Evolutionary conservation across 2,888 invertebrate genomes (phyloP).

Genomic region (Cheilosia pagana): DNA sequence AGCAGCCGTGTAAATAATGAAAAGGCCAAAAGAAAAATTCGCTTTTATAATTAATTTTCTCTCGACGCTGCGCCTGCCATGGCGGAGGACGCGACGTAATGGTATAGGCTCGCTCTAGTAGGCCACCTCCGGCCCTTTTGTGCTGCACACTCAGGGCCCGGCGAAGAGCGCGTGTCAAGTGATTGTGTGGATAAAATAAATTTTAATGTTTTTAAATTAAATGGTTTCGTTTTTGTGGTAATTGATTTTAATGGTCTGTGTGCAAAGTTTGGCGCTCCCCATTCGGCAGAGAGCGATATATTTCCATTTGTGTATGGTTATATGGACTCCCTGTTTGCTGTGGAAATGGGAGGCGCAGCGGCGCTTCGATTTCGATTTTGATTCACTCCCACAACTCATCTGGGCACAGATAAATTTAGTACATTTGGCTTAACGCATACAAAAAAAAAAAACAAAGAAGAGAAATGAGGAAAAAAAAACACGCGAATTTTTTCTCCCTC

Average conservation of each 20-base stretch:
- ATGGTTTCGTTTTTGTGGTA: slow-evolving; percentile 77
- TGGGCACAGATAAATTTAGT: slow-evolving; percentile 74
- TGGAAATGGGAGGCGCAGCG: slow-evolving; percentile 60
- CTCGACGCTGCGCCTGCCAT: slow-evolving; percentile 37
- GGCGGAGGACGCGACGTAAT: slow-evolving; percentile 3
- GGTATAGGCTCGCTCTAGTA: slow-evolving; percentile 26
- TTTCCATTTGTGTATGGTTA: slow-evolving; percentile 57
- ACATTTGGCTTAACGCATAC: slow-evolving; percentile 72
- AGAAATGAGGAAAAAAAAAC: slow-evolving; percentile 36
- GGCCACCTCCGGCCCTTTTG: slow-evolving; percentile 35
- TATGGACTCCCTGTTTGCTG: slow-evolving; percentile 36
- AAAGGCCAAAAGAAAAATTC: slow-evolving; percentile 70
- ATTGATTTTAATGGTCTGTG: slow-evolving; percentile 77
- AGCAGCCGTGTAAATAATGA: slow-evolving; percentile 72
- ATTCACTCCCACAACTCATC: slow-evolving; percentile 75
- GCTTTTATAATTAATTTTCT: slow-evolving; percentile 75
- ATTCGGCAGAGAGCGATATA: slow-evolving; percentile 65
- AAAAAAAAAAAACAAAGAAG: slow-evolving; percentile 39
- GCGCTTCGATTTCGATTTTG: slow-evolving; percentile 73
- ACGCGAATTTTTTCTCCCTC: slow-evolving; percentile 66
- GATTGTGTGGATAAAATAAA: slow-evolving; percentile 77
- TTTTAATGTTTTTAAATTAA: slow-evolving; percentile 77
- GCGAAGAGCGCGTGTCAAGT: slow-evolving; percentile 76
- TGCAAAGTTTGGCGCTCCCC: slow-evolving; percentile 75
- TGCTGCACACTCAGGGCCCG: slow-evolving; percentile 13